Evolutionary conservation across 1,140 invertebrate genomes (phyloP), one percentile per base, ranked within the genome.

Genomic region (Acromyrmex charruanus): DNA sequence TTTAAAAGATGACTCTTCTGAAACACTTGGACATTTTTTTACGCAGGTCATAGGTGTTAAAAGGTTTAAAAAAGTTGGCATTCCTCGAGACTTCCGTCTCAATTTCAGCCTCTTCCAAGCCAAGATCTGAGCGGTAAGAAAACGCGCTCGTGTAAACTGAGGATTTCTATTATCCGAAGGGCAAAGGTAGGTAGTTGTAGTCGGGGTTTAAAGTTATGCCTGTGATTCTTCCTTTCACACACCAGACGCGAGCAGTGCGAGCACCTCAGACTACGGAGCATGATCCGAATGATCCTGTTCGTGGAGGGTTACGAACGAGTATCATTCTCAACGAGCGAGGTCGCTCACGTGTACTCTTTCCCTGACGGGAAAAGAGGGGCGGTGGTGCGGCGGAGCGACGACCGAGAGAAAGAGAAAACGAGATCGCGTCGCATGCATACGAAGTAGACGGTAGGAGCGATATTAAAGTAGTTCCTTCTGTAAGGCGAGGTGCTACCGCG

Each of bases 381-480:
- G 21, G 2, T 0, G 35, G 28, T 53, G 28, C 6, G 31, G 28
- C 59, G 28, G 51, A 14, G 14, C 25, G 77, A 79, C 51, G 51
- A 68, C 51, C 51, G 84, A 69, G 85, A 77, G 68, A 89, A 72
- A 71, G 72, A 61, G 63, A 39, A 69, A 66, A 63, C 44, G 80
- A 61, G 80, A 77, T 61, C 77, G 53, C 82, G 63, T 72, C 87
- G 68, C 28, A 65, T 80, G 90, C 89, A 91, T 91, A 91, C 85
- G 80, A 89, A 91, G 68, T 91, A 75, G 80, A 71, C 88, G 87
- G 63, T 85, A 59, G 80, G 74, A 71, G 80, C 80, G 77, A 91
- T 89, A 91, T 89, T 91, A 91, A 91, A 80, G 88, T 87, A 90
- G 89, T 81, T 90, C 88, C 74, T 86, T 88, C 82, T 69, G 72